Conservation (phyloP, 1,140 invertebrate species). For the Achroia grisella region DNA sequence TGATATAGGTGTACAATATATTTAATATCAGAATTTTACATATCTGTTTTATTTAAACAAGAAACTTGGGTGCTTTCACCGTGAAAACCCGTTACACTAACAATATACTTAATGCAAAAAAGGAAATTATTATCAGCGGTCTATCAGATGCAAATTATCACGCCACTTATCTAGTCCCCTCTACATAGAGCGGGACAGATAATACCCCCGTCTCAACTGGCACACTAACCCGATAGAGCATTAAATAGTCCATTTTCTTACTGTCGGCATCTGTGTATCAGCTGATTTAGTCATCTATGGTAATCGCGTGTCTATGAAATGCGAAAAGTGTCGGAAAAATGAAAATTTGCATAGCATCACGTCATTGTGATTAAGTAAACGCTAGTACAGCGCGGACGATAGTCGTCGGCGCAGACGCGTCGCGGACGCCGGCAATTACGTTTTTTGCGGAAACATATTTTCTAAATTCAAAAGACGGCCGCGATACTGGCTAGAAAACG, state of each 20-base stretch:
- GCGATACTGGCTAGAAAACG: conserved; percentile 29
- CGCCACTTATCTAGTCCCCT: conserved; percentile 55
- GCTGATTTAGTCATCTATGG: conserved; percentile 43
- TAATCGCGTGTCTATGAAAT: neutral
- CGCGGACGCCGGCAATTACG: conserved; percentile 31
- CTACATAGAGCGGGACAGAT: conserved; percentile 31
- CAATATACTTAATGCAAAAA: conserved; percentile 41
- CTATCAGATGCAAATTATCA: conserved; percentile 62
- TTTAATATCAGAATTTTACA: too few species aligned
- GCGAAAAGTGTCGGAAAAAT: conserved; percentile 14
- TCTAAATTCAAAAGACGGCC: conserved; percentile 31
- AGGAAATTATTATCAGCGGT: conserved; percentile 53
- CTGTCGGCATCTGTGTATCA: conserved; percentile 35
- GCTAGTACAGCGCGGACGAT: conserved; percentile 24
- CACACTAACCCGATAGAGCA: conserved; percentile 57
- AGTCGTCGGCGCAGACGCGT: conserved; percentile 34
- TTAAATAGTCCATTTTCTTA: conserved; percentile 41
- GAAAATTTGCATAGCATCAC: conserved; percentile 38
- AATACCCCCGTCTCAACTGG: conserved; percentile 31
- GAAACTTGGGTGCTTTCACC: conserved; percentile 33
- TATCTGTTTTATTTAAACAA: too few species aligned
- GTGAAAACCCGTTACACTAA: conserved; percentile 24
- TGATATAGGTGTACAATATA: neutral
- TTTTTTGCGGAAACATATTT: conserved; percentile 43
- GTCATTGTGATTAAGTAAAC: conserved; percentile 24